A percentile compares a stretch with the other conserved stretches of the same genome.
Evolutionary conservation across 2,113 vertebrate species (phyloP).

Genomic region (Epinephelus moara): DNA sequence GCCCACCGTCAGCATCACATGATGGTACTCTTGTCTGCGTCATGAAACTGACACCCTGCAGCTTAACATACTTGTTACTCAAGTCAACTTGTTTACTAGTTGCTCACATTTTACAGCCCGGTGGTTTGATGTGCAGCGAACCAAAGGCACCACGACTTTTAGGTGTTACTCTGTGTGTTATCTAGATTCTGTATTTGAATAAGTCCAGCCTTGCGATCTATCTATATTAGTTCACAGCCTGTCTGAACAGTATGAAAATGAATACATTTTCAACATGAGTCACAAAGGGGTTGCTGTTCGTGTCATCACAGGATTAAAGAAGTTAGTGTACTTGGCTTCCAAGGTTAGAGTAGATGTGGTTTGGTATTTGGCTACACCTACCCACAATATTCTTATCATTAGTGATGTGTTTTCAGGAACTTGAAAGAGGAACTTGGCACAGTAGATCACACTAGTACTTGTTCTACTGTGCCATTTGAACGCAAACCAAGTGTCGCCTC

Average conservation of each 20-base stretch:
- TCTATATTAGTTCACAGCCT: constrained; percentile 13
- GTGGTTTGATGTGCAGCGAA: constrained; percentile 1
- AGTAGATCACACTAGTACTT: constrained; percentile 27
- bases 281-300: constrained; percentile 28
- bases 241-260: constrained; percentile 36
- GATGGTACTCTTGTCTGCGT: not conserved
- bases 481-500: constrained; percentile 33
- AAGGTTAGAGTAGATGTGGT: constrained; percentile 45
- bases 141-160: not conserved
- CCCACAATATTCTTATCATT: constrained; percentile 56
- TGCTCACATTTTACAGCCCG: not conserved
- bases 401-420: constrained; percentile 67
- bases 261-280: constrained; percentile 45
- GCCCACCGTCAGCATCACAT: constrained; percentile 39
- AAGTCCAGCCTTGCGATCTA: not conserved
- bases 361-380: constrained; percentile 32
- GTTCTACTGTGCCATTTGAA: constrained; percentile 44
- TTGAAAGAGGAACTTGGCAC: constrained; percentile 72
- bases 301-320: constrained; percentile 50
- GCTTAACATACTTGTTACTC: constrained; percentile 21
- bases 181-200: not conserved
- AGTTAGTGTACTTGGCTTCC: constrained; percentile 30
- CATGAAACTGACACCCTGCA: not conserved
- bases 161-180: not conserved
- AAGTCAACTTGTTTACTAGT: constrained; percentile 16